Conservation (phyloP, 2,113 vertebrate species). For the Coreoperca whiteheadi region DNA sequence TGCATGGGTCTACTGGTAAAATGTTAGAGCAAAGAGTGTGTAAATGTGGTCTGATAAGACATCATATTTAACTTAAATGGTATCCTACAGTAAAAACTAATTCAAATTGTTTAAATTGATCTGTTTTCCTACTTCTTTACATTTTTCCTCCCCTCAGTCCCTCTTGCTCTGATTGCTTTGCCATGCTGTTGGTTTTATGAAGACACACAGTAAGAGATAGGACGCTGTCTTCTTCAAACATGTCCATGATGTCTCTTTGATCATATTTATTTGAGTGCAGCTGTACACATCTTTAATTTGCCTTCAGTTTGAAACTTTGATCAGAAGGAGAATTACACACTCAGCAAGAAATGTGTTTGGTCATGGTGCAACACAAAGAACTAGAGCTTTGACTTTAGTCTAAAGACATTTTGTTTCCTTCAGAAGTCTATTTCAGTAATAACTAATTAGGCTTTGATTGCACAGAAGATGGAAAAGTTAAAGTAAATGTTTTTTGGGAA, state of each 20-base stretch:
- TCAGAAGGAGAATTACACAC: conserved; percentile 28
- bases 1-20: conserved; percentile 5
- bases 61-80: conserved; percentile 5
- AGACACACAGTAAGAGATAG: conserved; percentile 31
- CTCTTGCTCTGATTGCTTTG: conserved; percentile 70
- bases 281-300: conserved; percentile 56
- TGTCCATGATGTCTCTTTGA: conserved; percentile 49
- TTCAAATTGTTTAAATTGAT: conserved; percentile 18
- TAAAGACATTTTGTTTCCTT: neutral
- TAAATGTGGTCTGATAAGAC: conserved; percentile 18
- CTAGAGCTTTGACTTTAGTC: neutral
- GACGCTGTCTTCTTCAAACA: conserved; percentile 43
- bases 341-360: conserved; percentile 17
- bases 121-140: conserved; percentile 44
- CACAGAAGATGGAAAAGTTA: neutral
- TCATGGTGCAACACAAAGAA: conserved; percentile 16
- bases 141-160: neutral
- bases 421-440: neutral
- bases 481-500: neutral
- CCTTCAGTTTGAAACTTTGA: conserved; percentile 38
- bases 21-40: neutral
- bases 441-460: conserved; percentile 7
- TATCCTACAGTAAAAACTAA: neutral
- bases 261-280: conserved; percentile 58
- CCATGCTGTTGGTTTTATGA: conserved; percentile 53